These are phyloP conservation scores for Exaiptasia diaphana DNA, from an alignment of 64 coral and sea anemone species.

Conservation along the genomic window DNA sequence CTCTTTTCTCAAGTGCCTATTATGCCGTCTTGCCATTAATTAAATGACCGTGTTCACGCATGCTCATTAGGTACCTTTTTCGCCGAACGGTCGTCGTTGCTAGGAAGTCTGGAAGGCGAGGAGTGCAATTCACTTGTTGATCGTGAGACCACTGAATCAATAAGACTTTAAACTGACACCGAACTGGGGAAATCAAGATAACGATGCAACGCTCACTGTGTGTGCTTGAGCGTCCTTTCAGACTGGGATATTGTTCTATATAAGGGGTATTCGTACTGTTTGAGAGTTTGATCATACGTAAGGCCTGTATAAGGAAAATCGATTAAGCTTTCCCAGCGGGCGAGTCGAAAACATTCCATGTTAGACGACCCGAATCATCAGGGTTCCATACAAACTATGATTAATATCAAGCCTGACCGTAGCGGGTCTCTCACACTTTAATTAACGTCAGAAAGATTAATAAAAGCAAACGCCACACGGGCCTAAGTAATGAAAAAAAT, in stretches of 20 bases:
- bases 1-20: constrained; percentile 70
- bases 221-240: too few relatives aligned
- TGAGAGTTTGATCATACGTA: neutral
- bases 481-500: too few relatives aligned
- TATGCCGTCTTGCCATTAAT: constrained; percentile 60
- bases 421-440: neutral
- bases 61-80: constrained; percentile 2
- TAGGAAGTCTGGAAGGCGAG: neutral
- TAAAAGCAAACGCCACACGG: constrained; percentile 55
- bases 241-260: too few relatives aligned
- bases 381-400: constrained; percentile 39
- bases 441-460: constrained; percentile 26
- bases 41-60: constrained; percentile 54
- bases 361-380: constrained; percentile 25
- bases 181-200: too few relatives aligned
- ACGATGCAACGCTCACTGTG: too few relatives aligned
- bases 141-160: neutral
- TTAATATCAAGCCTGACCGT: constrained; percentile 32
- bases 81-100: neutral
- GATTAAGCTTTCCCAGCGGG: constrained; percentile 20
- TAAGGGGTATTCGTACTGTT: too few relatives aligned
- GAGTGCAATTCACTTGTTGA: neutral
- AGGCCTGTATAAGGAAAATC: neutral
- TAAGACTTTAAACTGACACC: too few relatives aligned
- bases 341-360: constrained; percentile 12